A percentile compares a stretch with the other conserved stretches of the same genome.
These are phyloP conservation scores for Planococcus citri DNA, from an alignment of 1,140 invertebrate species.

Conservation along the genomic window DNA sequence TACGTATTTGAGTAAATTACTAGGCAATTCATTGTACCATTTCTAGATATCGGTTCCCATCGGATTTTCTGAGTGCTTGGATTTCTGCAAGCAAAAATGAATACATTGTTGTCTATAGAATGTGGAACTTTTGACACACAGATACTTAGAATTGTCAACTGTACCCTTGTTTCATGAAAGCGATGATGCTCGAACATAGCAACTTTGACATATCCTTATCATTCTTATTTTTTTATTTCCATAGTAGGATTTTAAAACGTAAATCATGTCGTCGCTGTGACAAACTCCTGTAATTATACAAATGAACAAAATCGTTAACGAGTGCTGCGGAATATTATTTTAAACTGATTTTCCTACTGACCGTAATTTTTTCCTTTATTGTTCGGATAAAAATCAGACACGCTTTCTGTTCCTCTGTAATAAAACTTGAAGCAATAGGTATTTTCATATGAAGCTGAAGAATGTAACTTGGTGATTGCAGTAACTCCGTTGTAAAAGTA, in stretches of 20 bases:
- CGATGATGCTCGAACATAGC: neutral
- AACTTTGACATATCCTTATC: neutral
- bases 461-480: slow-evolving; percentile 26
- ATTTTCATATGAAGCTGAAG: slow-evolving; percentile 23
- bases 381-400: slow-evolving; percentile 17
- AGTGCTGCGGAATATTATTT: too few relatives aligned
- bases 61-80: neutral
- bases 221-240: neutral
- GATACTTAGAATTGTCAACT: neutral
- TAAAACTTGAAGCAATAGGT: slow-evolving; percentile 29
- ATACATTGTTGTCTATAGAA: too few relatives aligned
- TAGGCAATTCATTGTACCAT: neutral
- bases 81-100: neutral
- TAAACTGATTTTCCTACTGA: neutral
- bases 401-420: slow-evolving; percentile 26
- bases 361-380: slow-evolving; percentile 9
- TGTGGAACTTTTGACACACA: neutral
- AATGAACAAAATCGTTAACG: too few relatives aligned
- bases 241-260: slow-evolving; percentile 16
- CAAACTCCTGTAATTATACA: slow-evolving; percentile 23
- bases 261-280: slow-evolving; percentile 26
- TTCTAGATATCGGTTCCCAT: neutral
- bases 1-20: neutral
- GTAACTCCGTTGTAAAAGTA: slow-evolving; percentile 27
- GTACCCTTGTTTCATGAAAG: neutral